Conservation (phyloP, 2,113 vertebrate genomes). For the Rostratula benghalensis region DNA sequence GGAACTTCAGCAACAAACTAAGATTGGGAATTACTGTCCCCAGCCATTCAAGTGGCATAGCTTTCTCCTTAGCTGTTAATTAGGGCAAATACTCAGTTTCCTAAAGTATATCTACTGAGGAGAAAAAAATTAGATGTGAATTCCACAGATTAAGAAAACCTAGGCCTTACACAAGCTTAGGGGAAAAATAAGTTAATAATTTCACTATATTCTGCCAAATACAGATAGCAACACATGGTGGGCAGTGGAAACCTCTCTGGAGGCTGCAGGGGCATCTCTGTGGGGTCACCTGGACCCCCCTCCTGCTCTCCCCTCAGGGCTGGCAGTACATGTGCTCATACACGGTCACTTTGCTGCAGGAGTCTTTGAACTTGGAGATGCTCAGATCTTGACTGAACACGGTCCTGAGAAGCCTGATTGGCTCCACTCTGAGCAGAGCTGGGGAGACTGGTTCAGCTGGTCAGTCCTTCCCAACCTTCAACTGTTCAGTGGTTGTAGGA, state of each 20-base stretch:
- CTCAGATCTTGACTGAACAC: fast-evolving
- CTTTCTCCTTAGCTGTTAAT: background rate
- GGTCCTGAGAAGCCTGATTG: no score
- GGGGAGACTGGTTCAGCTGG: no score
- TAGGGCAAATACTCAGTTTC: background rate
- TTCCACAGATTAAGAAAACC: background rate
- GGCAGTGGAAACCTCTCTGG: background rate
- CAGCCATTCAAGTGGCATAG: background rate
- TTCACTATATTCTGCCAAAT: background rate
- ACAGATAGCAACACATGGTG: fast-evolving
- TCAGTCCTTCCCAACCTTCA: background rate
- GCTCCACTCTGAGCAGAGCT: background rate
- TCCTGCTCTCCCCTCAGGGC: background rate
- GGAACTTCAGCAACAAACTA: background rate
- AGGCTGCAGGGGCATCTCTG: fast-evolving
- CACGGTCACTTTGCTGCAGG: background rate
- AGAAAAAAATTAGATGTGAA: background rate
- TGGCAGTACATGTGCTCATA: background rate
- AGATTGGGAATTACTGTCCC: background rate
- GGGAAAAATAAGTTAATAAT: background rate
- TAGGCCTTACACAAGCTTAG: background rate
- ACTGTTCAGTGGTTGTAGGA: no score
- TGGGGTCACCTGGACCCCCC: fast-evolving
- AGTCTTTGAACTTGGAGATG: background rate
- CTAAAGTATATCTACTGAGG: background rate